phyloP scores from a whole-genome alignment of 2,888 invertebrate genomes.

The Alcis repandata region DNA sequence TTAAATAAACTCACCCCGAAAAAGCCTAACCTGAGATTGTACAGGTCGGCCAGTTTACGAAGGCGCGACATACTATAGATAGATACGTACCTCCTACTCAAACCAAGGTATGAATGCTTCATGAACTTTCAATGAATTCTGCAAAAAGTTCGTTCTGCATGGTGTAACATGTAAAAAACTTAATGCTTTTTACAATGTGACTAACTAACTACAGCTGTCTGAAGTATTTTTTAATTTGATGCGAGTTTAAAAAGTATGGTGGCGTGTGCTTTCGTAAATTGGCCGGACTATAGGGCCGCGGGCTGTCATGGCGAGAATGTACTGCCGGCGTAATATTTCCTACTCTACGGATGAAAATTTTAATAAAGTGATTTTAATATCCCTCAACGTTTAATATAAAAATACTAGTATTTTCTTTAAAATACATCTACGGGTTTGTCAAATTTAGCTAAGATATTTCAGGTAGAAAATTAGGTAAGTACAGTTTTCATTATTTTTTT shows the following conservation, averaged over 20 bases:
- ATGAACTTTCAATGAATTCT: too few species aligned
- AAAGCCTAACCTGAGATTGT: background rate
- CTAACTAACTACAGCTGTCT: background rate
- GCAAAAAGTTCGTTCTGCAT: too few species aligned
- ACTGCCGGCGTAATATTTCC: conserved; percentile 21
- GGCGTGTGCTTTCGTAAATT: too few species aligned
- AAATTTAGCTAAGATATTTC: background rate
- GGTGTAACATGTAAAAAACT: too few species aligned
- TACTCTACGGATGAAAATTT: conserved; percentile 45
- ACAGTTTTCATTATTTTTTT: background rate
- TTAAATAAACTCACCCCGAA: background rate
- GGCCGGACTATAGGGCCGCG: background rate
- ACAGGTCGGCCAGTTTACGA: background rate
- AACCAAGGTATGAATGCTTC: too few species aligned
- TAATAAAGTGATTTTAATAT: conserved; percentile 59
- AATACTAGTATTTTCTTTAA: conserved; percentile 15
- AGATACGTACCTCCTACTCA: too few species aligned
- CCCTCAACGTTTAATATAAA: conserved; percentile 36
- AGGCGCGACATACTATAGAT: too few species aligned
- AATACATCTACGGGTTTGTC: background rate
- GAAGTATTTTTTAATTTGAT: too few species aligned
- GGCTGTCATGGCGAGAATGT: background rate
- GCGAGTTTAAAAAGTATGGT: too few species aligned
- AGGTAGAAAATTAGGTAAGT: background rate
- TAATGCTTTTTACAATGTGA: too few species aligned